These are phyloP conservation scores for Natrix natrix DNA, from an alignment of 2,797 vertebrate genomes.

Conservation along the genomic window DNA sequence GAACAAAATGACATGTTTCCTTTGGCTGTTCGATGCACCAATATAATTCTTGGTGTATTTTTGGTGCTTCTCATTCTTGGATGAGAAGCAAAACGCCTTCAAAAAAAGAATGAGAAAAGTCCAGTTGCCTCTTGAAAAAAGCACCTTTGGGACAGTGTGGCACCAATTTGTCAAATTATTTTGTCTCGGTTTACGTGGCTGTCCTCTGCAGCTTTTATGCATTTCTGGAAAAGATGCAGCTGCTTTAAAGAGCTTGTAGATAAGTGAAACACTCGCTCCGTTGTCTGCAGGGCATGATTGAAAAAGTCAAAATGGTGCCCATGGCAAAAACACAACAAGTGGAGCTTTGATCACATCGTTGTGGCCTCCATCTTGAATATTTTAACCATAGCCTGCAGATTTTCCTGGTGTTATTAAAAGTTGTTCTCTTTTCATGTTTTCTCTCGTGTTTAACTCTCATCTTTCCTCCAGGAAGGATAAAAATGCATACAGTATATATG, in stretches of 20 bases:
- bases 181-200: neutral
- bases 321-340: neutral
- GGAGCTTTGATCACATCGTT: neutral
- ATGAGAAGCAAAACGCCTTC: neutral
- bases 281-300: neutral
- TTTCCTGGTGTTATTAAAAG: neutral
- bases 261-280: neutral
- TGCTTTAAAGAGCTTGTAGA: neutral
- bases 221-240: neutral
- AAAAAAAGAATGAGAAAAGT: neutral
- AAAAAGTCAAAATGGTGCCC: neutral
- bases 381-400: neutral
- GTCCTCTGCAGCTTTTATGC: neutral
- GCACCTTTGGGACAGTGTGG: neutral
- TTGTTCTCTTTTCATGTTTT: neutral
- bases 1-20: neutral
- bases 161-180: neutral
- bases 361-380: neutral
- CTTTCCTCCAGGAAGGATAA: too few species aligned
- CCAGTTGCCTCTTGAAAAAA: neutral
- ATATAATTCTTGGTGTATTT: neutral
- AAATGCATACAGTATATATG: neutral
- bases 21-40: neutral
- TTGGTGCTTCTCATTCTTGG: neutral
- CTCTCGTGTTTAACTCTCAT: neutral